Evolutionary conservation across 2,113 vertebrate genomes (phyloP), one percentile per base, ranked within the genome.

Genomic region (Rhynchomys soricoides): DNA sequence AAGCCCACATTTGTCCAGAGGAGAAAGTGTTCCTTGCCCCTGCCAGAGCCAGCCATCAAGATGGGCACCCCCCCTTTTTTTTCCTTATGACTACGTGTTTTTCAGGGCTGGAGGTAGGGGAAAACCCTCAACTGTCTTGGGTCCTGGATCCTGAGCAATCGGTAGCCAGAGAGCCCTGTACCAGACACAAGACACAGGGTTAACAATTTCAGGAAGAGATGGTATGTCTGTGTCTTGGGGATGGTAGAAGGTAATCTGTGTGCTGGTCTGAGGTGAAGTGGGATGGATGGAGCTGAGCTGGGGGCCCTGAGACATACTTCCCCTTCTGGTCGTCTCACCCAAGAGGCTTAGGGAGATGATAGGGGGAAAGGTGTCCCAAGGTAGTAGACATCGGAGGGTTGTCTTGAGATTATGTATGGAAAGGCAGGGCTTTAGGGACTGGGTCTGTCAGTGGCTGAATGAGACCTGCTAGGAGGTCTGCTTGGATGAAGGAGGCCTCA

Each of bases 231-330:
- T 21, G 6, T 37, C 40, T 52, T 1, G 0, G 37, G 66, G 75
- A 29, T 0, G 59, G 7, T 22, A 19, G 29, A 50, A 24, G 26
- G 6, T 0, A 34, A 16, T 79, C 2, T 0, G 13, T 2, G 11
- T 17, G 48, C 24, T 10, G 29, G 13, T 16, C 5, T 64, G 29
- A 24, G 77, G 12, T 37, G 31, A 37, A 43, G 6, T 78, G 40
- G 48, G 45, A 40, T 45, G 52, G 48, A 5, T 17, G 55, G 7
- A 48, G 17, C 45, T n/a, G 37, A 34, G 19, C 52, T 62, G 55
- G 31, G 70, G 59, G 9, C 9, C 26, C 66, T 1, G 15, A 57
- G 57, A 45, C 48, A 43, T 34, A 2, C 11, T 64, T n/a, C 34
- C 37, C 24, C 22, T 22, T 8, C 0, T 2, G 26, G 29, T 26